A percentile compares a stretch with the other conserved stretches of the same genome.
These are phyloP conservation scores for Bufo bufo DNA, from an alignment of 2,113 vertebrate species.

Conservation along the genomic window DNA sequence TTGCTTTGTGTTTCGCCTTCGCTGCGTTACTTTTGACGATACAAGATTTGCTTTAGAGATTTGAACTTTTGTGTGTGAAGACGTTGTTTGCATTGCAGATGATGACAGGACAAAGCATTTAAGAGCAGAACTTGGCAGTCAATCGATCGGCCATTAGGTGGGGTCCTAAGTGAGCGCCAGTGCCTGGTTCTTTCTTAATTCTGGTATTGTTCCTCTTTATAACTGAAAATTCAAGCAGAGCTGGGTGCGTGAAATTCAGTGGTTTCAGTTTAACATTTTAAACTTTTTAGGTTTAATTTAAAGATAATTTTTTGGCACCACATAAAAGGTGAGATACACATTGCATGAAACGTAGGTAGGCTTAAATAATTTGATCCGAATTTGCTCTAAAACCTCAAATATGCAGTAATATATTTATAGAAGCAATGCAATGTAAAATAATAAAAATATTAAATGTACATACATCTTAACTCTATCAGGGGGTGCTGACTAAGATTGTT, in stretches of 20 bases:
- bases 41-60: constrained; percentile 43
- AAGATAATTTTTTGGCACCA: too few relatives aligned
- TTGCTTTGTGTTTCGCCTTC: constrained; percentile 10
- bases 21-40: constrained; percentile 3
- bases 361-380: too few relatives aligned
- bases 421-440: too few relatives aligned
- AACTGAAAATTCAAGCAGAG: neutral
- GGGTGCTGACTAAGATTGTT: too few relatives aligned
- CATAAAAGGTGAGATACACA: too few relatives aligned
- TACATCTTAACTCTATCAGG: too few relatives aligned
- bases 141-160: constrained; percentile 3
- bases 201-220: neutral
- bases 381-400: too few relatives aligned
- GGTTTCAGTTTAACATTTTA: neutral
- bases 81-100: constrained; percentile 32
- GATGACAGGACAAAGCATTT: constrained; percentile 38
- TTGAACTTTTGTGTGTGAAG: constrained; percentile 22
- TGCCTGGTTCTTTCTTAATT: neutral
- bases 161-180: neutral
- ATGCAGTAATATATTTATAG: too few relatives aligned
- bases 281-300: too few relatives aligned
- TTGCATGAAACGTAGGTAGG: too few relatives aligned
- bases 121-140: constrained; percentile 28
- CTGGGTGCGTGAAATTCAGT: neutral
- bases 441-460: too few relatives aligned